Conservation (phyloP, 2,797 vertebrate genomes). For the Aeoliscus strigatus region DNA sequence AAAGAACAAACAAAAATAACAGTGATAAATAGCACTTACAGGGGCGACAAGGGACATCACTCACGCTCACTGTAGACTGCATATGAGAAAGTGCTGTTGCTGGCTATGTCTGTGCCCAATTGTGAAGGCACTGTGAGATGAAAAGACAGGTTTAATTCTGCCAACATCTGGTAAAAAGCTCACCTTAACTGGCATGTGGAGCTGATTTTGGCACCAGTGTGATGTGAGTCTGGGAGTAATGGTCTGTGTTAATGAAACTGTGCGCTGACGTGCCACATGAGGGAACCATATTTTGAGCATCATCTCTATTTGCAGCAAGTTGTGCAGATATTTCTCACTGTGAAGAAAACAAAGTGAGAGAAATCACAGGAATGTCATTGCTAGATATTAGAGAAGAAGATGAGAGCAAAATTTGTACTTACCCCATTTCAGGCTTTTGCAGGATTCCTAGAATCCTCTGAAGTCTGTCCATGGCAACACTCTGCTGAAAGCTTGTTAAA, state of each 20-base stretch:
- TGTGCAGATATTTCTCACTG: slow-evolving; percentile 84
- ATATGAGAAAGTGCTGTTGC: neutral
- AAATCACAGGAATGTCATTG: neutral
- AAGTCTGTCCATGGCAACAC: slow-evolving; percentile 85
- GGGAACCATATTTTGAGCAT: slow-evolving; percentile 92
- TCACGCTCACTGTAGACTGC: no score
- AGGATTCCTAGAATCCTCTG: slow-evolving; percentile 86
- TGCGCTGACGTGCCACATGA: slow-evolving; percentile 45
- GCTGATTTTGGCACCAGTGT: slow-evolving; percentile 57
- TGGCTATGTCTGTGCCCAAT: no score
- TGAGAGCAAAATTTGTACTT: slow-evolving; percentile 30
- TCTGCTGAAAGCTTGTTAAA: slow-evolving; percentile 86
- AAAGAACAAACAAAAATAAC: slow-evolving; percentile 18
- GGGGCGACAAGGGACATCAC: no score
- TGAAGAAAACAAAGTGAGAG: neutral
- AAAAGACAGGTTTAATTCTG: no score
- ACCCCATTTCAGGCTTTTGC: slow-evolving; percentile 91
- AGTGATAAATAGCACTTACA: no score
- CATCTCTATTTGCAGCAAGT: slow-evolving; percentile 84
- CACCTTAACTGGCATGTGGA: slow-evolving; percentile 62
- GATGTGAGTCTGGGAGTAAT: slow-evolving; percentile 23
- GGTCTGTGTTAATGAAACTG: slow-evolving; percentile 15
- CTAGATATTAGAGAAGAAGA: neutral
- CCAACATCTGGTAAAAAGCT: slow-evolving; percentile 8
- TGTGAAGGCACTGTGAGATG: no score